Evolutionary conservation across 2,888 invertebrate genomes (phyloP), one percentile per base, ranked within the genome.

Genomic region (Chironomus riparius): DNA sequence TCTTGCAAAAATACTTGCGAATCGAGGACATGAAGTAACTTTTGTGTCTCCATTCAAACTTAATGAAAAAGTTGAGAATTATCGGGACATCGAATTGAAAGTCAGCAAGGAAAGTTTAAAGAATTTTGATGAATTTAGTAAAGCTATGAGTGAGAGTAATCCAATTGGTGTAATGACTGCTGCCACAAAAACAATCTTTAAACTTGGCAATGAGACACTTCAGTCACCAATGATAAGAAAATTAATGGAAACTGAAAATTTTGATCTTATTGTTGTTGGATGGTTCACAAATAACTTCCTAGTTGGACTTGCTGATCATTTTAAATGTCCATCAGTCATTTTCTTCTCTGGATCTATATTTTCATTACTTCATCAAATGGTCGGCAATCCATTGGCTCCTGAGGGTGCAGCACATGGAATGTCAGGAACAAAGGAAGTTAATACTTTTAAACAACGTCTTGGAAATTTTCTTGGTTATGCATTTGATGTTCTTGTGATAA

Each of bases 21-120:
- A 18, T 12, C 77, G 79, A 38, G 83, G 83, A 0, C 84, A 83
- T 77, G 81, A 83, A 78, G 79, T 83, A 1, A 83, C 76, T 12
- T 69, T 76, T 18, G 69, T 69, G 2, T 65, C 48, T 12, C 18
- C 56, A 13, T 76, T 56, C 47, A 56, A 69, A 22, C 22, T 69
- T 10, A 18, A 50, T 7, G 69, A 69, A n/a, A 18, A 47, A 61
- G n/a, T 69, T 0, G 22, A 69, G 18, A 76, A 76, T 76, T 69
- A 76, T 61, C 68, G 69, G 2, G 76, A 76, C 3, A 76, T 76
- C 6, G 15, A 72, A 72, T 15, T 72, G 2, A 15, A 50, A 61
- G 38, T 62, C 6, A 38, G 48, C 38, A 47, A 38, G 4, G 61
- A 50, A 38, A 62, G 62, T 47, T 50, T n/a, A 38, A 38, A 38